Conservation (phyloP, 2,888 invertebrate species). For the Zhengitettix transpicula region DNA sequence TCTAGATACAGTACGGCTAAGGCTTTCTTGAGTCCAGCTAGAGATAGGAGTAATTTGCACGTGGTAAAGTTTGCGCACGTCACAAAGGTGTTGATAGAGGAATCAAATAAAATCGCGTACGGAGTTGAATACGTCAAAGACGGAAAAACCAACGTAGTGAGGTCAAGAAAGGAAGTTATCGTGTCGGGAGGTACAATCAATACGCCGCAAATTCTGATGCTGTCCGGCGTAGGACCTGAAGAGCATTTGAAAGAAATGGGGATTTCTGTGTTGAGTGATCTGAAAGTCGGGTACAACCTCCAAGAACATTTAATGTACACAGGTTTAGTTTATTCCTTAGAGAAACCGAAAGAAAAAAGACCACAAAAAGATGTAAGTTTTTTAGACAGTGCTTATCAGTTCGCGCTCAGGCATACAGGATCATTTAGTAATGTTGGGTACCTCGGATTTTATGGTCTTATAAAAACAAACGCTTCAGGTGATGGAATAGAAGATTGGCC, state of each 20-base stretch:
- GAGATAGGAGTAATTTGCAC: constrained; percentile 44
- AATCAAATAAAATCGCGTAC: constrained; percentile 39
- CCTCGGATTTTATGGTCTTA: no score
- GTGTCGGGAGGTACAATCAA: constrained; percentile 38
- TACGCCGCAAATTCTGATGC: constrained; percentile 40
- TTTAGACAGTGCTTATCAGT: constrained; percentile 19
- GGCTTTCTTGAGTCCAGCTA: constrained; percentile 42
- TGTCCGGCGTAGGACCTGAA: constrained; percentile 38
- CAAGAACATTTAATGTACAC: constrained; percentile 22
- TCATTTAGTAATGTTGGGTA: constrained; percentile 18
- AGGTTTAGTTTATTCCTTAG: not conserved
- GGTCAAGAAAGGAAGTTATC: constrained; percentile 28
- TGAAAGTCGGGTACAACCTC: constrained; percentile 24
- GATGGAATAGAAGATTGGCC: no score
- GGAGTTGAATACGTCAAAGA: constrained; percentile 50
- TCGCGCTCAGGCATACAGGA: constrained; percentile 29
- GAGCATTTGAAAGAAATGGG: constrained; percentile 22
- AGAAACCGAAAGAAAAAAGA: not conserved
- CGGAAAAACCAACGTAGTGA: constrained; percentile 23
- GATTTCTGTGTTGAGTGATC: constrained; percentile 17
- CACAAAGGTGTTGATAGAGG: constrained; percentile 49
- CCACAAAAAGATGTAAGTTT: not conserved
- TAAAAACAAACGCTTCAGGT: no score
- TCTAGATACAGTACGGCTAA: constrained; percentile 37
- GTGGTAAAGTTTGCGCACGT: constrained; percentile 43